Evolutionary conservation across 2,888 invertebrate species (phyloP).

Genomic region (Cataglyphis altisquamis): DNA sequence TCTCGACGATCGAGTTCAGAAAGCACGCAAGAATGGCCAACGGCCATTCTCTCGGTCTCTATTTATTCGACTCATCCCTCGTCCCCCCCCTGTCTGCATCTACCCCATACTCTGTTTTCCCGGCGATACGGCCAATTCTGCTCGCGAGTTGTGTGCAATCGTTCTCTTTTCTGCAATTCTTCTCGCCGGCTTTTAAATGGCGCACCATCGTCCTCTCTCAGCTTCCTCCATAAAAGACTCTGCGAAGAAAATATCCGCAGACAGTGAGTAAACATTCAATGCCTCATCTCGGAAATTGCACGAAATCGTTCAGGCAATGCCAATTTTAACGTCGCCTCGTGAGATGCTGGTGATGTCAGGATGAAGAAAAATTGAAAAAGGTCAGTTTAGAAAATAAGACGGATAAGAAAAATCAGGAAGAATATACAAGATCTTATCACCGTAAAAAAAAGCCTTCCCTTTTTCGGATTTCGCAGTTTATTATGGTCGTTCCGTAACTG

Average conservation of each 20-base stretch:
- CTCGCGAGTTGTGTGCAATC: constrained; percentile 1
- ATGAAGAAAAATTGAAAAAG: constrained; percentile 25
- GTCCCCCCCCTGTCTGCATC: background rate
- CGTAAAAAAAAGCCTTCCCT: constrained; percentile 5
- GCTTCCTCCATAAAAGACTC: constrained; percentile 40
- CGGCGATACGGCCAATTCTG: constrained; percentile 7
- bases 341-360: constrained; percentile 6
- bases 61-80: background rate
- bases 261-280: constrained; percentile 47
- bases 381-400: constrained; percentile 30
- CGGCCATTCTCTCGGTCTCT: constrained; percentile 6
- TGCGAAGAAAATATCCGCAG: constrained; percentile 47
- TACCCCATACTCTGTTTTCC: background rate
- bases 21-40: constrained; percentile 29
- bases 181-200: constrained; percentile 31
- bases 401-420: background rate
- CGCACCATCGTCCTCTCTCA: background rate
- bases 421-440: constrained; percentile 31
- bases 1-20: constrained; percentile 4
- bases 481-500: background rate
- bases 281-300: constrained; percentile 49
- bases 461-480: constrained; percentile 9
- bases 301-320: constrained; percentile 23
- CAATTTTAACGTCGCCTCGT: constrained; percentile 36
- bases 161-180: constrained; percentile 8